Evolutionary conservation across 1,140 invertebrate genomes (phyloP).

Genomic region (Drosophila auraria): DNA sequence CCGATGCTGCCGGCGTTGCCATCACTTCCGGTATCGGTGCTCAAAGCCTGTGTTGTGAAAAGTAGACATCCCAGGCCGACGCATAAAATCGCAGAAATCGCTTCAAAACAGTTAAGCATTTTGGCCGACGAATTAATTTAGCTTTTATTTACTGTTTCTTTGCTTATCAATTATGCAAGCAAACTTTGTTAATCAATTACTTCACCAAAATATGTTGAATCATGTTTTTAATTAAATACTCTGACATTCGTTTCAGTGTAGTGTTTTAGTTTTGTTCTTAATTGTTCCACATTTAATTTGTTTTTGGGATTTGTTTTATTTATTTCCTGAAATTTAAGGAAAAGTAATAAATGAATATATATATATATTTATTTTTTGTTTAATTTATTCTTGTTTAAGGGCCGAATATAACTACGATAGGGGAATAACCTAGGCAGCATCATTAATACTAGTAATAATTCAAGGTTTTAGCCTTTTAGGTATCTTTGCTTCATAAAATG

Average conservation of each 20-base stretch:
- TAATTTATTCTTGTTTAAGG: neutral
- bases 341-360: neutral
- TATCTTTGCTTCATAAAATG: neutral
- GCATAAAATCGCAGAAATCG: constrained; percentile 13
- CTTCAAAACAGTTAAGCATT: constrained; percentile 37
- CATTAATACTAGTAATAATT: no score
- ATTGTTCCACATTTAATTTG: neutral
- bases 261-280: neutral
- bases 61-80: constrained; percentile 29
- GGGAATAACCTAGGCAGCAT: no score
- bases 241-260: neutral
- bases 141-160: constrained; percentile 6
- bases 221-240: constrained; percentile 15
- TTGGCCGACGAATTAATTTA: constrained; percentile 28
- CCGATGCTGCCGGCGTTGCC: constrained; percentile 38
- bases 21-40: constrained; percentile 46
- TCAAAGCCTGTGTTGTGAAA: constrained; percentile 38
- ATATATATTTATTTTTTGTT: neutral
- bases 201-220: constrained; percentile 13
- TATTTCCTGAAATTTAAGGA: constrained; percentile 30
- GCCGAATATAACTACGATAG: neutral
- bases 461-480: no score
- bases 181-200: constrained; percentile 32
- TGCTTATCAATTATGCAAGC: constrained; percentile 33
- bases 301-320: neutral